Base-by-base conservation (phyloP, 1,140 invertebrate species). In the Caenorhabditis remanei region DNA sequence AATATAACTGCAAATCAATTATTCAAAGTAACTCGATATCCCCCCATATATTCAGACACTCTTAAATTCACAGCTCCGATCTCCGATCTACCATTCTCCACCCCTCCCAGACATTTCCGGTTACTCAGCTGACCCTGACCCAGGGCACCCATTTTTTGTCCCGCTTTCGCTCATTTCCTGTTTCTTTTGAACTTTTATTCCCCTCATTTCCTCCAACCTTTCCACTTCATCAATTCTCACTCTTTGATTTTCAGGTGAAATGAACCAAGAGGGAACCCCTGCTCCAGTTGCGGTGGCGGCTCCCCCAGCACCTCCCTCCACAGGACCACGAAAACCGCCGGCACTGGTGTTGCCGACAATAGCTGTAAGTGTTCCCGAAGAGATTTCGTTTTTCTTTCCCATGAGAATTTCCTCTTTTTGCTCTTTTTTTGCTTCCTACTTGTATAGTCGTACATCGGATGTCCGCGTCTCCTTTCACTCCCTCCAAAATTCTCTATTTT, bases 341-440 rank as follows among this genome's bases (percentile, higher is more conserved):
- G 71, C 71, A 21, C 11, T 79, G 46, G 46, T 79, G n/a, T 8
- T 79, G 19, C 46, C 71, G 21, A 79, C 71, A n/a, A 79, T 79
- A 16, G 11, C 65, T 8, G 71, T 84, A 84, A 83, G 24, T 58
- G 48, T 83, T 83, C 79, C 41, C 13, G 19, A 21, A n/a, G 21
- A 48, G 53, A 32, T n/a, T 55, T 82, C 24, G 14, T 16, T 13
- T 8, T 43, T 43, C 24, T 19, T 21, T 83, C 79, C 79, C 55
- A 43, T 6, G 16, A n/a, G 55, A 61, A 8, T 84, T 24, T 58
- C 24, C 58, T 48, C 8, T 40, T 55, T 24, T 56, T 43, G 16
- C 7, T 16, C n/a, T n/a, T 82, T n/a, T 55, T 24, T 13, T 48
- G 7, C 46, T 13, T 24, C 75, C 9, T 16, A 46, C 16, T 82